Percentiles rank a stretch among this genome's conserved stretches.
Conservation (phyloP, 1,140 invertebrate genomes). For the Akabosia matsudoensis region DNA sequence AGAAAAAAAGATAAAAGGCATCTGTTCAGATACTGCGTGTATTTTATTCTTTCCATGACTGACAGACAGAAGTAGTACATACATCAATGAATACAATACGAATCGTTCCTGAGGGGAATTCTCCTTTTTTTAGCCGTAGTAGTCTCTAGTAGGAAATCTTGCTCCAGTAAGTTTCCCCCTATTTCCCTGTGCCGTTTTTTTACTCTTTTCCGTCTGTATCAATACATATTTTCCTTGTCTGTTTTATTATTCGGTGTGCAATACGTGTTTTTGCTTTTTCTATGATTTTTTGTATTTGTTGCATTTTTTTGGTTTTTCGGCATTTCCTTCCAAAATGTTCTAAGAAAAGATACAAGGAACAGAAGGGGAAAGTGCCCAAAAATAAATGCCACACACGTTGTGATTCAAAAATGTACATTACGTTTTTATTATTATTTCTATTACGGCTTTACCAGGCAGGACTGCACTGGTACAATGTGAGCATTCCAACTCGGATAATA, state of each 20-base stretch:
- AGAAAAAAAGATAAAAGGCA: not conserved
- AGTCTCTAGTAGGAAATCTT: not conserved
- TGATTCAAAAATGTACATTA: not conserved
- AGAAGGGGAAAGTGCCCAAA: not conserved
- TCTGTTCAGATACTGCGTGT: not conserved
- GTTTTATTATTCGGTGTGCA: not conserved
- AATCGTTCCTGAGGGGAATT: not conserved
- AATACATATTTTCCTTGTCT: not conserved
- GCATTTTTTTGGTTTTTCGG: not conserved
- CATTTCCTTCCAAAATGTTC: not conserved
- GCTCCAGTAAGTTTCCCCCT: not conserved
- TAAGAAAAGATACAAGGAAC: not conserved
- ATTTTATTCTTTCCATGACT: not conserved
- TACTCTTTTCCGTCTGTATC: not conserved
- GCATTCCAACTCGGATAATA: no score
- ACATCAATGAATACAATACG: not conserved
- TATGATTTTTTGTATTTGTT: not conserved
- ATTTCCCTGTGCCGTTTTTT: not conserved
- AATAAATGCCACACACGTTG: not conserved
- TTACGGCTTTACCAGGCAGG: no score
- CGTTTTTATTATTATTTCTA: not conserved
- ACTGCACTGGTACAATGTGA: no score
- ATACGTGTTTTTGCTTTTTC: not conserved
- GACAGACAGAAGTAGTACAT: slow-evolving; percentile 12
- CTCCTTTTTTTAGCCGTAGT: not conserved